These are phyloP conservation scores for Matsumurasca onukii DNA, from an alignment of 1,140 invertebrate species.

Conservation along the genomic window DNA sequence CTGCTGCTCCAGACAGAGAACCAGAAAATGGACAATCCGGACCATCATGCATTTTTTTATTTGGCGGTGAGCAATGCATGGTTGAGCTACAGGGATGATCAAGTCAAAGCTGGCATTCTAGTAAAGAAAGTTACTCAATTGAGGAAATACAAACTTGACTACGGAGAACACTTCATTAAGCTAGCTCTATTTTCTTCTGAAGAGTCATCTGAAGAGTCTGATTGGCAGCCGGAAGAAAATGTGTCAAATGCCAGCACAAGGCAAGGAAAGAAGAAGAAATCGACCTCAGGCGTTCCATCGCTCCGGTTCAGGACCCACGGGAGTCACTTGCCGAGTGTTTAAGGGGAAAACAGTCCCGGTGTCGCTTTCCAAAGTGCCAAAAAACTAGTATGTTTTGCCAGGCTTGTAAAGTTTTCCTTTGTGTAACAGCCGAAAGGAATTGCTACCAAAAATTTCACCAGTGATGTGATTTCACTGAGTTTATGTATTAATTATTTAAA, in stretches of 20 bases:
- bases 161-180: slow-evolving; percentile 13
- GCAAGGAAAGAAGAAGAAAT: slow-evolving; percentile 4
- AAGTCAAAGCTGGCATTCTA: slow-evolving; percentile 8
- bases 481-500: not conserved
- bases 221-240: not conserved
- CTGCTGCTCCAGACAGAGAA: slow-evolving; percentile 33
- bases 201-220: slow-evolving; percentile 5
- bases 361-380: not conserved
- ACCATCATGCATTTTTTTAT: slow-evolving; percentile 38
- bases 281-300: not conserved
- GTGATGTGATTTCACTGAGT: not conserved
- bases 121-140: slow-evolving; percentile 27
- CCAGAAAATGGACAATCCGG: slow-evolving; percentile 37
- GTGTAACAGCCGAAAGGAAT: not conserved
- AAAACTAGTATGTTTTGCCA: not conserved
- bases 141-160: slow-evolving; percentile 22
- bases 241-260: not conserved
- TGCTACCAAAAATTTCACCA: not conserved
- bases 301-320: not conserved
- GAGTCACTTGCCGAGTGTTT: not conserved
- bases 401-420: not conserved
- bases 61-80: slow-evolving; percentile 34
- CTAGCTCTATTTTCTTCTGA: not conserved
- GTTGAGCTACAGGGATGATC: slow-evolving; percentile 32
- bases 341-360: not conserved